Percentiles rank a stretch among this genome's conserved stretches.
phyloP scores from a whole-genome alignment of 2,888 invertebrate genomes.

The Patella ulyssiponensis region DNA sequence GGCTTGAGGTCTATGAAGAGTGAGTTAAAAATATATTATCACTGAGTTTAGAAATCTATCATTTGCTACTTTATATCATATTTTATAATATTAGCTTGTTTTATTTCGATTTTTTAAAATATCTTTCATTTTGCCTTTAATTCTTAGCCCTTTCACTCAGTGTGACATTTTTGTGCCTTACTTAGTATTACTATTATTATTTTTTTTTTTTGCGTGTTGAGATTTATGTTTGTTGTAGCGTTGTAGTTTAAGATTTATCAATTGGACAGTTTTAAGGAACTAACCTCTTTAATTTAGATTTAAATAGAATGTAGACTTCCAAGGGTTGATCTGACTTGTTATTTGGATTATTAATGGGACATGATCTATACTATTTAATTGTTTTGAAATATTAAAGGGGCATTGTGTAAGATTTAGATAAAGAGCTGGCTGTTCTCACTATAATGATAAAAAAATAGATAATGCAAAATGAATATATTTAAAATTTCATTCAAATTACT shows the following conservation, averaged over 20 bases:
- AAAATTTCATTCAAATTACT: too few relatives aligned
- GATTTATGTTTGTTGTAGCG: neutral
- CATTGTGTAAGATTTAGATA: too few relatives aligned
- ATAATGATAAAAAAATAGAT: too few relatives aligned
- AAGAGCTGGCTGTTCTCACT: too few relatives aligned
- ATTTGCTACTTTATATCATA: neutral
- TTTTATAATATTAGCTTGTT: neutral
- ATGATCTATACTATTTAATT: too few relatives aligned
- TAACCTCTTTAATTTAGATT: too few relatives aligned
- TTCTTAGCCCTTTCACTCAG: neutral
- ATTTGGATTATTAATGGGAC: too few relatives aligned
- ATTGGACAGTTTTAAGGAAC: too few relatives aligned
- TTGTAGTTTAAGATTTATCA: neutral
- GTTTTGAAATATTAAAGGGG: too few relatives aligned
- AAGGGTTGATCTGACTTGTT: too few relatives aligned
- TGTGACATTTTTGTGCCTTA: neutral
- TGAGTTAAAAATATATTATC: constrained; percentile 40
- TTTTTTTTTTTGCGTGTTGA: constrained; percentile 1
- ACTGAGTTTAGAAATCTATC: neutral
- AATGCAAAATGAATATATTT: too few relatives aligned
- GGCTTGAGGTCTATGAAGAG: constrained; percentile 62
- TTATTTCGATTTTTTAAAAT: neutral
- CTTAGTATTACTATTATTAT: neutral
- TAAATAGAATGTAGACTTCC: too few relatives aligned
- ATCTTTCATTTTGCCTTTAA: constrained; percentile 8